Percentiles rank a stretch among this genome's conserved stretches.
Evolutionary conservation across 2,797 vertebrate species (phyloP).

Genomic region (Ctenopoma kingsleyae): DNA sequence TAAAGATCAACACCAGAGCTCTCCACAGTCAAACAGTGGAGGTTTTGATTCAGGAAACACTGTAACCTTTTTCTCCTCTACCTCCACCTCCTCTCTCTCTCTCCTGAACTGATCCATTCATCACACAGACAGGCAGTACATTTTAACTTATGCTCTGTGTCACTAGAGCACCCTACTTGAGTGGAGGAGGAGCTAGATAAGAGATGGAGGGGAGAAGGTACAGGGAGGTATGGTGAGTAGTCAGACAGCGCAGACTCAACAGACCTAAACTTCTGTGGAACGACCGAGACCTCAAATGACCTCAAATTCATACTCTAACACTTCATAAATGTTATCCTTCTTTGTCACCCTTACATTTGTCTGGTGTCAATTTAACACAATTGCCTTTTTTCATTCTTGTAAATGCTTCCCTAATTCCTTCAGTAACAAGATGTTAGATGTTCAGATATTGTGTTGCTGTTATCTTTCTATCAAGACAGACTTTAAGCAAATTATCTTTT

Average conservation of each 20-base stretch:
- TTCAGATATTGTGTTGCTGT: slow-evolving; percentile 21
- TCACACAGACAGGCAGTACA: slow-evolving; percentile 65
- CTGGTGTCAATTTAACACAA: slow-evolving; percentile 24
- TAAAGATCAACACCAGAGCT: slow-evolving; percentile 54
- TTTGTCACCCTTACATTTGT: slow-evolving; percentile 17
- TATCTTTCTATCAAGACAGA: slow-evolving; percentile 26
- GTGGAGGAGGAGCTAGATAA: slow-evolving; percentile 40
- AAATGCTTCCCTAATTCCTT: slow-evolving; percentile 24
- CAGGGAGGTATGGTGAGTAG: slow-evolving; percentile 11
- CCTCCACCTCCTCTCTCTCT: slow-evolving; percentile 21
- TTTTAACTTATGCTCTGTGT: slow-evolving; percentile 60
- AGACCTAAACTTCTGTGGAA: slow-evolving; percentile 27
- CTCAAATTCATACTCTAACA: slow-evolving; percentile 14
- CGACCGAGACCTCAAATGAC: slow-evolving; percentile 13
- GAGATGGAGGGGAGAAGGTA: slow-evolving; percentile 8
- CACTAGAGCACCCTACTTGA: slow-evolving; percentile 37
- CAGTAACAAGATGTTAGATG: slow-evolving; percentile 16
- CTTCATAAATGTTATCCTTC: slow-evolving; percentile 22
- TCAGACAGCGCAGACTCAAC: slow-evolving; percentile 18
- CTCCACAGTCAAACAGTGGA: slow-evolving; percentile 50
- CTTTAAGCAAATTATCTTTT: slow-evolving; percentile 32
- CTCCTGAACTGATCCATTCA: slow-evolving; percentile 62
- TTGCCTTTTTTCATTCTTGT: slow-evolving; percentile 22
- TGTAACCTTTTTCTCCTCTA: slow-evolving; percentile 67
- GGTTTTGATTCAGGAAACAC: slow-evolving; percentile 61